Conservation (phyloP, 2,888 invertebrate species). For the Torymus tubicola region DNA sequence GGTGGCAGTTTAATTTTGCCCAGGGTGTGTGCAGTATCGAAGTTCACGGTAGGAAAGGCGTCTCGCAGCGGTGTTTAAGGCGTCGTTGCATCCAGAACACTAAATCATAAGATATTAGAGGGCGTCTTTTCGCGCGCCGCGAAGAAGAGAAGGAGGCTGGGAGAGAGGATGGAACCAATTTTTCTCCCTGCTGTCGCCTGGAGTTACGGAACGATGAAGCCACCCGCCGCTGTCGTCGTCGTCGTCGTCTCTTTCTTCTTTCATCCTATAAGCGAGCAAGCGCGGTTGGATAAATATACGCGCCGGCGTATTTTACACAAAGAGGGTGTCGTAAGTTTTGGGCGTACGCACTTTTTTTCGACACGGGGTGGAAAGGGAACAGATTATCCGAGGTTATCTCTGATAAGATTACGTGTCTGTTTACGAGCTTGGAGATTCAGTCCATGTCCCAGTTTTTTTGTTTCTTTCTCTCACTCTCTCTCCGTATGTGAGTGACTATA, state of each 20-base stretch:
- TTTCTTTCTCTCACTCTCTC: too few relatives aligned
- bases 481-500: too few relatives aligned
- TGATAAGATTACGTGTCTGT: not conserved
- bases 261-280: not conserved
- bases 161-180: conserved; percentile 68
- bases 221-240: conserved; percentile 57
- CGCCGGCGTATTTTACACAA: conserved; percentile 1
- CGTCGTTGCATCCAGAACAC: conserved; percentile 70
- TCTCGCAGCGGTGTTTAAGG: conserved; percentile 66
- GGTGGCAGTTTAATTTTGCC: conserved; percentile 71
- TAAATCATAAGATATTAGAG: conserved; percentile 75
- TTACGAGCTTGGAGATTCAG: too few relatives aligned
- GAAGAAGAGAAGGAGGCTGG: not conserved
- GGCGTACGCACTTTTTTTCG: not conserved
- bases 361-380: too few relatives aligned
- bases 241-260: conserved; percentile 38
- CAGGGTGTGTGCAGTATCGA: conserved; percentile 55
- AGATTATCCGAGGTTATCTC: conserved; percentile 5
- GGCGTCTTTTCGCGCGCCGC: conserved; percentile 55
- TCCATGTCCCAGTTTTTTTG: too few relatives aligned
- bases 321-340: not conserved
- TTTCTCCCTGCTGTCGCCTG: conserved; percentile 72
- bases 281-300: not conserved
- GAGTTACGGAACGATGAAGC: conserved; percentile 72
- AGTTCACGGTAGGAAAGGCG: conserved; percentile 32